Evolutionary conservation across 2,797 vertebrate species (phyloP).

Genomic region (Lacerta viridis): DNA sequence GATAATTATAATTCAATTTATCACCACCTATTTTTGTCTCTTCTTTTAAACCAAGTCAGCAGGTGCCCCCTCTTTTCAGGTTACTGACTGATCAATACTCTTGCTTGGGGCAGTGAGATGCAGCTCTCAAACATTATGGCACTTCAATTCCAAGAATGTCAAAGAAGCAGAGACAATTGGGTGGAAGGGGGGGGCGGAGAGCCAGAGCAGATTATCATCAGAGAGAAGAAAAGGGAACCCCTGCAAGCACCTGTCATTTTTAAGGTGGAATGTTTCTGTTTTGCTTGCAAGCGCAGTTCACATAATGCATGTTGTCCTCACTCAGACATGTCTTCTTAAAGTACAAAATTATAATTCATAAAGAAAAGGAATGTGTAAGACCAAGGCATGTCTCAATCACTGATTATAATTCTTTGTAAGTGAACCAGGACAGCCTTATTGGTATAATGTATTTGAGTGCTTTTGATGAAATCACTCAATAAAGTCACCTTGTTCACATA

Average conservation of each 20-base stretch:
- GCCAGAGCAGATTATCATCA: background rate
- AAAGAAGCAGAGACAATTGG: background rate
- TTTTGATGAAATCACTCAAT: background rate
- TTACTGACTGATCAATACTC: conserved; percentile 43
- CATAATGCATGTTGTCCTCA: background rate
- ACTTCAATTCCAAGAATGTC: conserved; percentile 43
- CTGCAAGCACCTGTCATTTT: background rate
- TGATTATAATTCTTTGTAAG: background rate
- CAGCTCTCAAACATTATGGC: conserved; percentile 32
- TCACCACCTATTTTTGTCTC: background rate
- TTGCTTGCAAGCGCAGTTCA: background rate
- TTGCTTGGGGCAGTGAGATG: background rate
- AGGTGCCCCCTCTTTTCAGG: conserved; percentile 55
- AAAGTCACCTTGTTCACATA: too few relatives aligned
- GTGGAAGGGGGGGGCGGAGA: conserved; percentile 17
- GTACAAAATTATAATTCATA: background rate
- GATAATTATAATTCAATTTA: conserved; percentile 62
- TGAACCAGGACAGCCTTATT: background rate
- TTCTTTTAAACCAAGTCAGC: conserved; percentile 62
- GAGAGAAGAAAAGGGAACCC: background rate
- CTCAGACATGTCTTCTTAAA: background rate
- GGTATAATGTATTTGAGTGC: background rate
- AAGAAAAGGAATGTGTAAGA: background rate
- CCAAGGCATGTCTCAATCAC: background rate
- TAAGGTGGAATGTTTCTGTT: background rate